phyloP scores from a whole-genome alignment of 1,140 invertebrate genomes.

The Teleogryllus occipitalis region DNA sequence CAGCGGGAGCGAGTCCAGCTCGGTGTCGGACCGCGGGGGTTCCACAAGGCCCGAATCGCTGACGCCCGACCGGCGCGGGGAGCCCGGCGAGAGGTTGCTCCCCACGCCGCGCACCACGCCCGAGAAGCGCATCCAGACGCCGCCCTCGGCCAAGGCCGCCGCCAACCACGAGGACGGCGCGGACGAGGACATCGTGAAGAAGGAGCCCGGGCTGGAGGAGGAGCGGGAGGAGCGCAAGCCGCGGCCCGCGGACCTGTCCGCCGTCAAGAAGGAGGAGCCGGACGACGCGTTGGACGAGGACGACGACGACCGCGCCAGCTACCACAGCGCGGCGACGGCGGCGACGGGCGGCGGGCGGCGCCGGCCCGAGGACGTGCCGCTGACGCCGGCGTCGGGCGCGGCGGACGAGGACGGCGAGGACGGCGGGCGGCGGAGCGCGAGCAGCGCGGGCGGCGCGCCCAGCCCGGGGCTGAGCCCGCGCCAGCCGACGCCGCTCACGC shows the following conservation, averaged over 20 bases:
- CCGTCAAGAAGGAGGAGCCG: constrained; percentile 37
- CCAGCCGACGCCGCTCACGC: constrained; percentile 39
- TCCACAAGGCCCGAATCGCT: constrained; percentile 59
- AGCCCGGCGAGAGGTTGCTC: constrained; percentile 33
- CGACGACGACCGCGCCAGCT: constrained; percentile 34
- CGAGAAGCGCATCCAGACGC: constrained; percentile 50
- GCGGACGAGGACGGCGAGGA: constrained; percentile 31
- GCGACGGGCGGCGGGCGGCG: constrained; percentile 24
- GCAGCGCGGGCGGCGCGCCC: constrained; percentile 15
- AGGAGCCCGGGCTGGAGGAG: constrained; percentile 40
- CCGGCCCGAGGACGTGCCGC: constrained; percentile 6
- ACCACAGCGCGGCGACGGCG: constrained; percentile 32
- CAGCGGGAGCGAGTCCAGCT: constrained; percentile 78
- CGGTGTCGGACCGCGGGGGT: constrained; percentile 67
- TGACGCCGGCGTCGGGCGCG: constrained; percentile 24
- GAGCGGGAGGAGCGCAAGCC: constrained; percentile 36
- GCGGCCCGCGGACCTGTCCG: constrained; percentile 29
- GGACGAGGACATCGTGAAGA: constrained; percentile 41
- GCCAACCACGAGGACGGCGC: no score
- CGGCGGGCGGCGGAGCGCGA: constrained; percentile 29
- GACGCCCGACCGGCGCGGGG: constrained; percentile 65
- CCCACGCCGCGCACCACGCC: constrained; percentile 61
- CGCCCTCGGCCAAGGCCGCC: constrained; percentile 36
- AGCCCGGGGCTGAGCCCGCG: constrained; percentile 39
- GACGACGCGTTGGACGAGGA: constrained; percentile 34